phyloP scores from a whole-genome alignment of 2,113 vertebrate genomes.

The Furnarius figulus region DNA sequence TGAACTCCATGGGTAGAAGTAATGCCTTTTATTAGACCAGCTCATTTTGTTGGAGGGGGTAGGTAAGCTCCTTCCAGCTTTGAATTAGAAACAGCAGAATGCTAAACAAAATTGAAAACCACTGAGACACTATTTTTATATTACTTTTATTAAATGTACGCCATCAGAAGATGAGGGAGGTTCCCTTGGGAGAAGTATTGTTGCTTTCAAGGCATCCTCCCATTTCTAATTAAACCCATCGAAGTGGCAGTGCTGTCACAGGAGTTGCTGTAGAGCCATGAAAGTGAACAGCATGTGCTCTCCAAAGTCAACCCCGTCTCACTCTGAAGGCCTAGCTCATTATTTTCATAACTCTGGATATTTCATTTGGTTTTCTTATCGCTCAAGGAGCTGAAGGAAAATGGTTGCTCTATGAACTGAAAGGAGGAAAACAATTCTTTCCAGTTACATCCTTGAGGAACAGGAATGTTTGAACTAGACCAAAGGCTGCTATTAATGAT shows the following conservation, averaged over 20 bases:
- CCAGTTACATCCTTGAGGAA: neutral
- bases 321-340: neutral
- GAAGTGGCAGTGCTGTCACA: neutral
- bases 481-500: neutral
- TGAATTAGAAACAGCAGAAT: neutral
- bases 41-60: neutral
- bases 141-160: neutral
- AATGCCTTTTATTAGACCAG: neutral
- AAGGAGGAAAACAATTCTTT: neutral
- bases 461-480: neutral
- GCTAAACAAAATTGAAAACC: neutral
- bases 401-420: neutral
- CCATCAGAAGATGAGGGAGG: neutral
- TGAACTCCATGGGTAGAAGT: neutral
- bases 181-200: neutral
- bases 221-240: neutral
- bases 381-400: slow-evolving; percentile 6
- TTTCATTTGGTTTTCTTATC: slow-evolving; percentile 41
- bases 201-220: neutral
- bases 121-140: neutral
- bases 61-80: neutral
- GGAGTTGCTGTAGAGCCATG: neutral
- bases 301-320: neutral
- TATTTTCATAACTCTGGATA: neutral
- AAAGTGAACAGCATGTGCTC: neutral